These are phyloP conservation scores for Heterodera carotae DNA, from an alignment of 1,140 invertebrate species.

Conservation along the genomic window DNA sequence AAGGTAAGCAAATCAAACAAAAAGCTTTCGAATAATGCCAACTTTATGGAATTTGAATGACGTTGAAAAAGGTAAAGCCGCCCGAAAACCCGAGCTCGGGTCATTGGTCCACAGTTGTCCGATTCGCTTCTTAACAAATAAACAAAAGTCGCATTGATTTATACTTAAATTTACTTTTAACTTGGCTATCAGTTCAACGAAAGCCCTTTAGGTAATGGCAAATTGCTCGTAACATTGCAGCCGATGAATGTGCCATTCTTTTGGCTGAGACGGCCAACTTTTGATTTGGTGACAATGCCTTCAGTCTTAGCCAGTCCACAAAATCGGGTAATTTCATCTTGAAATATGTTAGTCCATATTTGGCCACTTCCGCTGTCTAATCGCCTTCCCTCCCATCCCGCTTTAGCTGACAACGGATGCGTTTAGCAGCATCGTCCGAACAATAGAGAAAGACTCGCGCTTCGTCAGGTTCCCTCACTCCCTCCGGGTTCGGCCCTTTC, in stretches of 20 bases:
- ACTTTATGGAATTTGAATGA: too few relatives aligned
- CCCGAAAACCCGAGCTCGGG: too few relatives aligned
- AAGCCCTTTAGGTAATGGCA: conserved; percentile 20
- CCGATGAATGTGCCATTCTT: conserved; percentile 13
- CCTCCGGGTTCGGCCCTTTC: background rate
- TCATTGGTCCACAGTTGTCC: too few relatives aligned
- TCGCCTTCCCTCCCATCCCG: background rate
- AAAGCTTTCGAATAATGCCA: too few relatives aligned
- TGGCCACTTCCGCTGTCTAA: background rate
- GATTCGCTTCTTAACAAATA: too few relatives aligned
- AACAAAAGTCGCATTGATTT: too few relatives aligned
- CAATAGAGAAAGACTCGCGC: conserved; percentile 13
- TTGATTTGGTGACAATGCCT: conserved; percentile 15
- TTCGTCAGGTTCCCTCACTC: conserved; percentile 21
- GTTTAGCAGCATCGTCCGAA: conserved; percentile 2
- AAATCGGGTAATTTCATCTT: conserved; percentile 16
- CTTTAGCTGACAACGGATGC: background rate
- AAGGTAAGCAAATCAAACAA: too few relatives aligned
- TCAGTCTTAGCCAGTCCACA: conserved; percentile 15
- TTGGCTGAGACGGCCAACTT: conserved; percentile 18
- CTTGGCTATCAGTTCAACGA: background rate
- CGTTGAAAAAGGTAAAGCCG: too few relatives aligned
- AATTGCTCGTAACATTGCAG: conserved; percentile 22
- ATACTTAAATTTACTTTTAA: background rate
- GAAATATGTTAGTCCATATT: too few relatives aligned